Evolutionary conservation across 1,140 invertebrate genomes (phyloP).

Genomic region (Cherax destructor): DNA sequence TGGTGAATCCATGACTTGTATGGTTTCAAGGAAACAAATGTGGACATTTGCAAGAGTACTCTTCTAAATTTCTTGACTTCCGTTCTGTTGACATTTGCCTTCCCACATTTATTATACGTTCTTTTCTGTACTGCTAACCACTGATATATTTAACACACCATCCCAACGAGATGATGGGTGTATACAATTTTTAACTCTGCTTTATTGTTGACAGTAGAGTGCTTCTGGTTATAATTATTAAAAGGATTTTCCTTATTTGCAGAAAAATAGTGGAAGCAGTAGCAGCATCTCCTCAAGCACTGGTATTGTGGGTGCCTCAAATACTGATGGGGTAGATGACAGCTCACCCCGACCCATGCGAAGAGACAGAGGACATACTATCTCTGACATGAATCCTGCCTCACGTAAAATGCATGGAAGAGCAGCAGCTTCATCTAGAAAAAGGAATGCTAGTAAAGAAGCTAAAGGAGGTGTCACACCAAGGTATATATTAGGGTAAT

Average conservation of each 20-base stretch:
- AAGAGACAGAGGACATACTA: conserved; percentile 87
- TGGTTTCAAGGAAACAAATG: too few relatives aligned
- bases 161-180: too few relatives aligned
- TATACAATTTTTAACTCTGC: too few relatives aligned
- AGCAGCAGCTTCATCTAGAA: conserved; percentile 9
- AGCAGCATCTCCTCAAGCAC: conserved; percentile 43
- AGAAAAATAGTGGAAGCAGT: conserved; percentile 49
- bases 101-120: too few relatives aligned
- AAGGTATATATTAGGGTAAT: conserved; percentile 75
- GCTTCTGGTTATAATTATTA: too few relatives aligned
- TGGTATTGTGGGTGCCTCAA: conserved; percentile 60
- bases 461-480: conserved; percentile 82
- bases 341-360: conserved; percentile 74
- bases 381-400: conserved; percentile 88
- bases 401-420: conserved; percentile 72
- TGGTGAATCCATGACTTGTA: too few relatives aligned
- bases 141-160: too few relatives aligned
- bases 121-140: too few relatives aligned
- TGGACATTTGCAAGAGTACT: too few relatives aligned
- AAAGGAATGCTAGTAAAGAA: conserved; percentile 68
- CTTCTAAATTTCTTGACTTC: too few relatives aligned
- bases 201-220: too few relatives aligned
- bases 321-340: conserved; percentile 33
- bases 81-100: too few relatives aligned
- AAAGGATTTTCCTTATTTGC: background rate